Percentiles rank a stretch among this genome's conserved stretches.
Conservation (phyloP, 1,140 invertebrate species). For the Drosophila kikkawai region DNA sequence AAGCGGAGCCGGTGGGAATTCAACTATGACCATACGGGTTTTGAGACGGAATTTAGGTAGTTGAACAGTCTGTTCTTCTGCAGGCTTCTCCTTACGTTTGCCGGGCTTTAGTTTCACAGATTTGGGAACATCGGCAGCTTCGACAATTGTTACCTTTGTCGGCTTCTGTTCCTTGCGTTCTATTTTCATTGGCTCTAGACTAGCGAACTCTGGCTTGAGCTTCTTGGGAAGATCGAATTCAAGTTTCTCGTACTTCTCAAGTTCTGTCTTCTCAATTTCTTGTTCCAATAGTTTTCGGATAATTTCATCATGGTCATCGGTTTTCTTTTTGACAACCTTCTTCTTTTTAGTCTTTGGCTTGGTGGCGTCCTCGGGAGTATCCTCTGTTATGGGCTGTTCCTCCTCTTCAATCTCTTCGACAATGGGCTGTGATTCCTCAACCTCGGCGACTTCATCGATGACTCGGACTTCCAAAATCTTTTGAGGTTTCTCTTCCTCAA, state of each 20-base stretch:
- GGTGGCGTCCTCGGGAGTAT: constrained; percentile 45
- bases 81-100: constrained; percentile 77
- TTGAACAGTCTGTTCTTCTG: constrained; percentile 64
- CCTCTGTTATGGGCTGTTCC: constrained; percentile 36
- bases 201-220: constrained; percentile 75
- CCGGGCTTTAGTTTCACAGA: constrained; percentile 72
- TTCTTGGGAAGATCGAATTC: constrained; percentile 77
- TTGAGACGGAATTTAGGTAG: constrained; percentile 78
- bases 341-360: constrained; percentile 77
- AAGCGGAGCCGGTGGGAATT: constrained; percentile 69
- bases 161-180: constrained; percentile 79
- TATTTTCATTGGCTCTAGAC: constrained; percentile 79
- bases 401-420: constrained; percentile 71
- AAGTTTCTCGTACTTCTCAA: constrained; percentile 80
- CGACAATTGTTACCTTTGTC: constrained; percentile 73
- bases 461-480: constrained; percentile 66
- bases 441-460: constrained; percentile 67
- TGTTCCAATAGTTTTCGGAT: constrained; percentile 76
- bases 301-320: constrained; percentile 80
- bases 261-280: constrained; percentile 83
- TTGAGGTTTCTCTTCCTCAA: constrained; percentile 63
- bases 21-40: constrained; percentile 71
- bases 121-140: constrained; percentile 76
- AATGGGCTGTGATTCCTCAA: constrained; percentile 73
- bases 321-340: constrained; percentile 76